Evolutionary conservation across 1,140 invertebrate genomes (phyloP).

Genomic region (Ruditapes philippinarum): DNA sequence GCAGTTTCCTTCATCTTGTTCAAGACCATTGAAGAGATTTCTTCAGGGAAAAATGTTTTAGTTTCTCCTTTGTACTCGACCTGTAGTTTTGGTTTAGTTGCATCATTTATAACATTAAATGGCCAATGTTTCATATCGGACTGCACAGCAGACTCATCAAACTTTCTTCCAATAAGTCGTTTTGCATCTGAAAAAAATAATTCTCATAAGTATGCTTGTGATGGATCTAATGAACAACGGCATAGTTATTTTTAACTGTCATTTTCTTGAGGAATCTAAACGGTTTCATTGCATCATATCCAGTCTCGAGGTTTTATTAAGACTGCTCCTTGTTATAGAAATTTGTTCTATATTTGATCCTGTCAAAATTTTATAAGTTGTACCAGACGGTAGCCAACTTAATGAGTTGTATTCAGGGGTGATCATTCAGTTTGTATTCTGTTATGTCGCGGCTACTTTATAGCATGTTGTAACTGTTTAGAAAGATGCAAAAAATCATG

Average conservation of each 20-base stretch:
- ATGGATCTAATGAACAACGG: not conserved
- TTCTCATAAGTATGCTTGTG: not conserved
- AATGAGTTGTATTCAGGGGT: too few species aligned
- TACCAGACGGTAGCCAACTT: too few species aligned
- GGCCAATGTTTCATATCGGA: slow-evolving; percentile 90
- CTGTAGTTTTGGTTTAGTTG: slow-evolving; percentile 94
- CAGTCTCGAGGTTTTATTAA: too few species aligned
- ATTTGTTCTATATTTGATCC: too few species aligned
- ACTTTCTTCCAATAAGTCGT: slow-evolving; percentile 92
- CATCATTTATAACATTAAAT: slow-evolving; percentile 94
- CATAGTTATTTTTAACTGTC: not conserved
- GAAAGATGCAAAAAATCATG: not conserved
- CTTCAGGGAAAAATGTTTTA: slow-evolving; percentile 97
- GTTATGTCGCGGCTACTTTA: too few species aligned
- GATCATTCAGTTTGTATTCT: too few species aligned
- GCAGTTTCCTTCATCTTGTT: slow-evolving; percentile 97
- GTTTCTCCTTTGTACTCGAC: slow-evolving; percentile 95
- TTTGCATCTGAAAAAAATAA: slow-evolving; percentile 91
- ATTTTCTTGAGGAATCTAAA: not conserved
- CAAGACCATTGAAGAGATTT: slow-evolving; percentile 96
- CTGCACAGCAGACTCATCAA: slow-evolving; percentile 91
- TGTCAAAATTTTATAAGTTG: too few species aligned
- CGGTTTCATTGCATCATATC: not conserved
- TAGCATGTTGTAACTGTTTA: not conserved
- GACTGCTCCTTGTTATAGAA: too few species aligned